These are phyloP conservation scores for Homalodisca vitripennis DNA, from an alignment of 1,140 invertebrate species.

Conservation along the genomic window DNA sequence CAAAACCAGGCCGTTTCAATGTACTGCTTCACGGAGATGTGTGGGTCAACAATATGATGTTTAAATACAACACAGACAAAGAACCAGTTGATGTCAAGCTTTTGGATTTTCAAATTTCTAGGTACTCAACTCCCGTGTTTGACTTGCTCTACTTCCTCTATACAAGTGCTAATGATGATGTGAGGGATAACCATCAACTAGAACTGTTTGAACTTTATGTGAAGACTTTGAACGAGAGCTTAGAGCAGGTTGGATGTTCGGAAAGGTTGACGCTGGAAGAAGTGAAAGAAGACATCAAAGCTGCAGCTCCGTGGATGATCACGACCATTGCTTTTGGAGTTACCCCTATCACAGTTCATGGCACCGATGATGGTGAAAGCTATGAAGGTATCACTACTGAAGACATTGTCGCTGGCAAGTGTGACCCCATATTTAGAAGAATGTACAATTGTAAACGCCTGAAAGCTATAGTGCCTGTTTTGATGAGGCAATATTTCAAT, in stretches of 20 bases:
- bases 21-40: constrained; percentile 37
- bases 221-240: background rate
- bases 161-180: constrained; percentile 28
- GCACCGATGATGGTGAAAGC: too few species aligned
- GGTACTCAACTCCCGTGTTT: constrained; percentile 28
- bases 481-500: too few species aligned
- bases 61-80: constrained; percentile 17
- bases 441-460: too few species aligned
- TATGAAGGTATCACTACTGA: too few species aligned
- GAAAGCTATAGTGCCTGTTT: too few species aligned
- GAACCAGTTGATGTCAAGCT: constrained; percentile 4
- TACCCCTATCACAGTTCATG: too few species aligned
- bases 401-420: too few species aligned
- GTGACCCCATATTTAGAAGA: too few species aligned
- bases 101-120: constrained; percentile 27
- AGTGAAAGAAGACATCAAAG: too few species aligned
- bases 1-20: background rate
- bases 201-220: background rate
- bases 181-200: background rate
- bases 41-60: constrained; percentile 39
- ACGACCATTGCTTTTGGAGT: too few species aligned
- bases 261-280: constrained; percentile 5
- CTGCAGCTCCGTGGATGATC: too few species aligned
- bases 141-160: constrained; percentile 35
- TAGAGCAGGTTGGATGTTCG: background rate